Base-by-base conservation (phyloP, 2,797 vertebrate species). In the Ctenosaura bakeri region DNA sequence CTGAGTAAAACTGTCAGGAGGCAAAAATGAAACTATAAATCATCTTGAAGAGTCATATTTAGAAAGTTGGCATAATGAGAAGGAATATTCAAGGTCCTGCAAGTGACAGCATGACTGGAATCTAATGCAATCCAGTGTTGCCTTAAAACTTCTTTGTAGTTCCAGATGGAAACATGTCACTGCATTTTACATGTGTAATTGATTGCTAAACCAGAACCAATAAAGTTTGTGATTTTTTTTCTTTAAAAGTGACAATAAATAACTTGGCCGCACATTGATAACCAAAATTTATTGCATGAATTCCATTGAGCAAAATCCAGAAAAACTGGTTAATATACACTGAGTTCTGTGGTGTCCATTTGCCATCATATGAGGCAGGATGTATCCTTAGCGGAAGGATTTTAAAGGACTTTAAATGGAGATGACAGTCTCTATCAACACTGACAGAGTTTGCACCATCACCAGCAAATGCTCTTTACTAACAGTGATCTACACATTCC, bases 1-100 rank as follows among this genome's bases (percentile, higher is more conserved):
- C 94, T 93, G 93, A 94, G 93, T 91, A 90, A 95, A 95, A 94
- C 59, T 93, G 90, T 90, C 64, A 12, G 90, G 86, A 94, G 90
- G 93, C 91, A 94, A 95, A 76, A 86, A 91, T 90, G 35, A 85
- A 91, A 95, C 94, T 94, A 12, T 93, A 93, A 83, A 92, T 92
- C 94, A 83, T 93, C 81, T 89, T 74, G 32, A n/a, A 59, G 0
- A 80, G 85, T 62, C 0, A 0, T 88, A 2, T 24, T 42, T 74
- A 69, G 52, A 91, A 92, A 76, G 86, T 54, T 93, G 92, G 3
- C 90, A 74, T 91, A 26, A 32, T 88, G 90, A 69, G 14, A 85
- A 69, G 42, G 80, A 56, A 78, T 42, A 22, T 71, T 22, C 74
- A 35, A 26, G 20, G 78, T 76, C 29, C 59, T 74, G 73, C 3